These are phyloP conservation scores for Amazona guildingii DNA, from an alignment of 2,113 vertebrate species.

Conservation along the genomic window DNA sequence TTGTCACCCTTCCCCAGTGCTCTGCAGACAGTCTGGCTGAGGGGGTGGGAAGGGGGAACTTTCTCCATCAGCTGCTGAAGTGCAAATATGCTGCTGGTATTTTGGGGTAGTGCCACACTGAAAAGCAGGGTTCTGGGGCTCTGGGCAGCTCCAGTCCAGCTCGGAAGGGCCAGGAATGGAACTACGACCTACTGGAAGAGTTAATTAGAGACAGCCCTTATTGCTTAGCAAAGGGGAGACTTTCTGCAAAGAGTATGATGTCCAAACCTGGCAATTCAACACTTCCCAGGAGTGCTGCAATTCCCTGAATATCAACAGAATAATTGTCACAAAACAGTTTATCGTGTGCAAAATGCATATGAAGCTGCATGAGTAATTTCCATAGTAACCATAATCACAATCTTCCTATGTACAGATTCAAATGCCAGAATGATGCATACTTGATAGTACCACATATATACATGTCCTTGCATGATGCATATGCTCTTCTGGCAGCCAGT, in stretches of 20 bases:
- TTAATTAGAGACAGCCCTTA: neutral
- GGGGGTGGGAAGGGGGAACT: neutral
- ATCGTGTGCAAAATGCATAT: accelerated
- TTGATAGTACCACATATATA: accelerated
- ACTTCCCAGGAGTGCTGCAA: neutral
- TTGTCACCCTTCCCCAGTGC: neutral
- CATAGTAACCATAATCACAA: neutral
- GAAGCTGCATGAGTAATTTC: neutral
- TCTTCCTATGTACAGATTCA: neutral
- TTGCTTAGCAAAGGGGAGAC: neutral
- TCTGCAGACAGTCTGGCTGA: neutral
- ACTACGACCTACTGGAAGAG: neutral
- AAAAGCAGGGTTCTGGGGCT: neutral
- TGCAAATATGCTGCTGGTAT: neutral
- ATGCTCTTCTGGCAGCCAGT: neutral
- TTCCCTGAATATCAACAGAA: neutral
- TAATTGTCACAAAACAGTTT: neutral
- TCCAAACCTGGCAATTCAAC: neutral
- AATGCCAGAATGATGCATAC: too few relatives aligned
- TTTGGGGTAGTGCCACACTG: neutral
- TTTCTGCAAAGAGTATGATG: neutral
- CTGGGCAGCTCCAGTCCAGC: neutral
- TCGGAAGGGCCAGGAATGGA: neutral
- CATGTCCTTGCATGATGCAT: neutral
- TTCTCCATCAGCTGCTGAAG: neutral